A percentile compares a stretch with the other conserved stretches of the same genome.
Conservation (phyloP, 1,140 invertebrate species). For the Neodiprion virginianus region DNA sequence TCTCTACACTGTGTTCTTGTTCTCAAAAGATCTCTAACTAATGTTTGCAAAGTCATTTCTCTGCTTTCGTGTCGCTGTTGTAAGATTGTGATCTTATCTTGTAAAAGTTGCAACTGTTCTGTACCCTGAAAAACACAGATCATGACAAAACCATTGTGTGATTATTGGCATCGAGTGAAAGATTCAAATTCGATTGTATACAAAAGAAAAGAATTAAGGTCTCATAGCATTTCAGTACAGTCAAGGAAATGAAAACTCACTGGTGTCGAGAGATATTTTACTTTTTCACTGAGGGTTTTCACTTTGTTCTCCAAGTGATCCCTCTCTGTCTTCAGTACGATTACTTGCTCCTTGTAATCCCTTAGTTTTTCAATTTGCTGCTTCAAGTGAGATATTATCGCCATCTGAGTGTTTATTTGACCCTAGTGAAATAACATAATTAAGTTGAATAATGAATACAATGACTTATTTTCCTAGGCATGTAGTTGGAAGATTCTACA, state of each 20-base stretch:
- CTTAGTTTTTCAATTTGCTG: slow-evolving; percentile 60
- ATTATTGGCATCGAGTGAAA: neutral
- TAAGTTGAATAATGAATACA: neutral
- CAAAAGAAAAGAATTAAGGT: neutral
- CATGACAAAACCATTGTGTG: slow-evolving; percentile 9
- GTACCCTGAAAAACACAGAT: slow-evolving; percentile 45
- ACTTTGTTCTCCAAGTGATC: slow-evolving; percentile 66
- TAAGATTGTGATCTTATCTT: slow-evolving; percentile 59
- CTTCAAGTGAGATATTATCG: slow-evolving; percentile 63
- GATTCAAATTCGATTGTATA: neutral
- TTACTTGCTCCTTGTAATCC: slow-evolving; percentile 63
- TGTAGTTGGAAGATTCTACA: slow-evolving; percentile 34
- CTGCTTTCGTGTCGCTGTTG: slow-evolving; percentile 61
- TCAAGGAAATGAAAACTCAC: slow-evolving; percentile 38
- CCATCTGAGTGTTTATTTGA: slow-evolving; percentile 62
- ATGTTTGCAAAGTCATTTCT: slow-evolving; percentile 59
- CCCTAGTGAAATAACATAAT: slow-evolving; percentile 36
- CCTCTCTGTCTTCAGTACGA: slow-evolving; percentile 64
- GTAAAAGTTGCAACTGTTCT: slow-evolving; percentile 54
- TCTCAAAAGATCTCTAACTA: slow-evolving; percentile 59
- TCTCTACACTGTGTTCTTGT: slow-evolving; percentile 50
- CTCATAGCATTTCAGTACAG: neutral
- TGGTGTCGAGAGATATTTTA: slow-evolving; percentile 56
- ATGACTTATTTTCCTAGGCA: slow-evolving; percentile 58
- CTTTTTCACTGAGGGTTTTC: slow-evolving; percentile 55